Base-by-base conservation (phyloP, 2,113 vertebrate genomes). In the Empidonax traillii region DNA sequence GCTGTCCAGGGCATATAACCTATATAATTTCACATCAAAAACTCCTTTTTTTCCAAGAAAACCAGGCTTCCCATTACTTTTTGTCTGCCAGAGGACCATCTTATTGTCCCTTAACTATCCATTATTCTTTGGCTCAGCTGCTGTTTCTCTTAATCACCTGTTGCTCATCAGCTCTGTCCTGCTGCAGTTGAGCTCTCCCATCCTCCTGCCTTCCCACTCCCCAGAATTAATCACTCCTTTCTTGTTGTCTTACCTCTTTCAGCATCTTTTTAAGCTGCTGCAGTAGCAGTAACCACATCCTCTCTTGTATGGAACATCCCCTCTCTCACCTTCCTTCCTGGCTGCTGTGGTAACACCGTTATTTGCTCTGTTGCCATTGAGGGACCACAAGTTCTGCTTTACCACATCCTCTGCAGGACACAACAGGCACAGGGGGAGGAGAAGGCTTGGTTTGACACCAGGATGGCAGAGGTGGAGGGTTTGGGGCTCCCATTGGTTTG, bases 271-370 rank as follows among this genome's bases (percentile, higher is more conserved):
- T 22, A 31, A 73, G 94, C 53, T 59, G 43, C 76, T 78, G 87
- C 39, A 22, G 65, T 17, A 77, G 35, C 21, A 73, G 27, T 65
- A 56, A 89, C 96, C 93, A 91, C 95, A 95, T 95, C 90, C 94
- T 89, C 65, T 78, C 68, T 73, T 1, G 0, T 17, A 4, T 31
- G 33, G 81, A 68, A 71, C 55, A 56, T 78, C 62, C 33, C 43
- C 55, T 23, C 67, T 92, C 85, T 49, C 90, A 85, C 83, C 85
- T 95, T 91, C 96, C 94, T 96, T 90, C 90, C 92, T 90, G 90
- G 21, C 85, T 74, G 75, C 87, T 90, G 63, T 13, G 63, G 86
- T 94, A 39, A 79, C 87, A n/a, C 37, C 23, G 59, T 25, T 53
- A 6, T 33, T 89, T 53, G 78, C 51, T 27, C 56, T 12, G 76